These are phyloP conservation scores for Pristionchus arcanus DNA, from an alignment of 2,888 invertebrate species.

Conservation along the genomic window DNA sequence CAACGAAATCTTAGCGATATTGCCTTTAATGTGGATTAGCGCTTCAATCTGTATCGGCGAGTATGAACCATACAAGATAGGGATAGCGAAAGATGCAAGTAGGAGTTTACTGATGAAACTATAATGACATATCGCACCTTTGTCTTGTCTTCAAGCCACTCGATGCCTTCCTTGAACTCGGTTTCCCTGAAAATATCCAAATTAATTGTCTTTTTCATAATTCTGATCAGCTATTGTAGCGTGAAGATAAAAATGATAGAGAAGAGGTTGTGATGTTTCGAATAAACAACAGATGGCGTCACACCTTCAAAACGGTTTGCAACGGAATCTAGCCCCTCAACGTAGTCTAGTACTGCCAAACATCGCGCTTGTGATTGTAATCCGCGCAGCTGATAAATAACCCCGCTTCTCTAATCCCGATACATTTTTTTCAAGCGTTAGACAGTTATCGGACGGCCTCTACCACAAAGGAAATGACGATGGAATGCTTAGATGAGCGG, in stretches of 20 bases:
- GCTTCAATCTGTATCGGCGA: no score
- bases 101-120: neutral
- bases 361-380: neutral
- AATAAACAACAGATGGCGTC: neutral
- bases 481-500: no score
- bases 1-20: no score
- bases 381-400: neutral
- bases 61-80: no score
- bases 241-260: neutral
- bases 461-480: neutral
- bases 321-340: neutral
- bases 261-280: neutral
- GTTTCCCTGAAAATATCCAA: constrained; percentile 64
- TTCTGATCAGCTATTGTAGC: neutral
- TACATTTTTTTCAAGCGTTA: neutral
- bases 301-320: neutral
- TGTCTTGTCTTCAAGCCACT: constrained; percentile 65
- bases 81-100: no score
- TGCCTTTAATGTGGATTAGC: no score
- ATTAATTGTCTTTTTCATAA: neutral
- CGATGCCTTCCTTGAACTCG: constrained; percentile 69
- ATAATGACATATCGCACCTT: constrained; percentile 51
- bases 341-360: constrained; percentile 31
- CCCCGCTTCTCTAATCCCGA: neutral
- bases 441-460: neutral